These are phyloP conservation scores for Bufo gargarizans DNA, from an alignment of 2,113 vertebrate genomes.

Conservation along the genomic window DNA sequence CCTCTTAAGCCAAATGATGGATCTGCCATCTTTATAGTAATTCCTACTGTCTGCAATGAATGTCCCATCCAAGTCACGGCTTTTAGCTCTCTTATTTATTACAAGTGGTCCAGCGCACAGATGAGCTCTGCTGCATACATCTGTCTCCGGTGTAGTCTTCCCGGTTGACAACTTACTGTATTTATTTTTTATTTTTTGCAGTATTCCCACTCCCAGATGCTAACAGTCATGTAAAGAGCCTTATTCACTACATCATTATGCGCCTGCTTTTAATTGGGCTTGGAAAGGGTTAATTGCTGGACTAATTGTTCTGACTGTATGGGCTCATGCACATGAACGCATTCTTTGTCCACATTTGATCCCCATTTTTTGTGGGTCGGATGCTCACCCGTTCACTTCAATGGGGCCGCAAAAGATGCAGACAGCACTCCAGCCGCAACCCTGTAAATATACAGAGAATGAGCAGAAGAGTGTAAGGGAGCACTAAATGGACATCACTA, in stretches of 20 bases:
- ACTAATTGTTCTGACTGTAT: no score
- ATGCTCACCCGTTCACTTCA: no score
- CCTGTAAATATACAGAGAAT: no score
- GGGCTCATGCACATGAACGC: no score
- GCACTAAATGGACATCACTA: no score
- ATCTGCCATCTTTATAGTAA: slow-evolving; percentile 32
- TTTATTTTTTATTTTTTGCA: no score
- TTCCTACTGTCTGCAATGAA: slow-evolving; percentile 13
- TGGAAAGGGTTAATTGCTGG: not conserved
- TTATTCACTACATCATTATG: not conserved
- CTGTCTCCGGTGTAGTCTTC: no score
- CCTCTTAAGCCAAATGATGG: slow-evolving; percentile 16
- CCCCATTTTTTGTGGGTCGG: no score
- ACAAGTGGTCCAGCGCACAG: not conserved
- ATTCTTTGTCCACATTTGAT: no score
- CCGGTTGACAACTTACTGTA: not conserved
- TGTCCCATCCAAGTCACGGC: slow-evolving; percentile 5
- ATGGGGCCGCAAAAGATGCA: no score
- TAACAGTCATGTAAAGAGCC: not conserved
- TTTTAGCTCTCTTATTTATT: slow-evolving; percentile 41
- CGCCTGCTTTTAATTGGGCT: not conserved
- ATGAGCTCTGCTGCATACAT: not conserved
- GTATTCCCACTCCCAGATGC: not conserved
- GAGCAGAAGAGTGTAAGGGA: no score
- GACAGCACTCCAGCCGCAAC: no score